Evolutionary conservation across 2,113 vertebrate genomes (phyloP), one percentile per base, ranked within the genome.

Genomic region (Spermophilus dauricus): DNA sequence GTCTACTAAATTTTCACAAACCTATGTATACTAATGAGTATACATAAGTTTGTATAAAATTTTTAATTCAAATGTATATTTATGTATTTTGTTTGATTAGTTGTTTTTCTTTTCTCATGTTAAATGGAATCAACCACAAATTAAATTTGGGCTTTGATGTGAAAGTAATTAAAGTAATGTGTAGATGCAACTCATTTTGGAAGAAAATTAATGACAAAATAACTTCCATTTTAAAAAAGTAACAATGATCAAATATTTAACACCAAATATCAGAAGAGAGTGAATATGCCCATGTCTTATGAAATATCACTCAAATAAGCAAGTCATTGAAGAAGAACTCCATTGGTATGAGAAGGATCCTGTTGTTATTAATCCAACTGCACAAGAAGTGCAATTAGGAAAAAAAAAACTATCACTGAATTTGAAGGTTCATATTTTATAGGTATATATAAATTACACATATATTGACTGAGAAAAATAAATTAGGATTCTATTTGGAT

Each of bases 61-160:
- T 95, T 86, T 58, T 12, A 8, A 89, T 61, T 63, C 26, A 93
- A 81, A 16, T 61, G 20, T 7, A 39, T 53, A 22, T 95, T 73
- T 70, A 39, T 37, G 13, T 85, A 37, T 70, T 84, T 88, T 63
- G 24, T 11, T 63, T 63, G 61, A 63, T 63, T n/a, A 42, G 87
- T 83, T 93, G 14, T 75, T 83, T 83, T 69, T 53, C 1, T 42
- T 90, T 65, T 77, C 63, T 89, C 30, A 9, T 9, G 0, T 45
- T 85, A 70, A 86, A 76, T 76, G 28, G 48, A 67, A 39, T 39
- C 82, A 48, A 87, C 30, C 53, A 63, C 39, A 61, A 37, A 83
- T 86, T 65, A 72, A 58, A 17, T 65, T 91, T 70, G 86, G 45
- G 7, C 24, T 90, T 95, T 88, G 48, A 84, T 73, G n/a, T 67